These are phyloP conservation scores for Ephydatia muelleri DNA, from an alignment of 37 sponge, comb jelly and placozoan genomes.

Conservation along the genomic window DNA sequence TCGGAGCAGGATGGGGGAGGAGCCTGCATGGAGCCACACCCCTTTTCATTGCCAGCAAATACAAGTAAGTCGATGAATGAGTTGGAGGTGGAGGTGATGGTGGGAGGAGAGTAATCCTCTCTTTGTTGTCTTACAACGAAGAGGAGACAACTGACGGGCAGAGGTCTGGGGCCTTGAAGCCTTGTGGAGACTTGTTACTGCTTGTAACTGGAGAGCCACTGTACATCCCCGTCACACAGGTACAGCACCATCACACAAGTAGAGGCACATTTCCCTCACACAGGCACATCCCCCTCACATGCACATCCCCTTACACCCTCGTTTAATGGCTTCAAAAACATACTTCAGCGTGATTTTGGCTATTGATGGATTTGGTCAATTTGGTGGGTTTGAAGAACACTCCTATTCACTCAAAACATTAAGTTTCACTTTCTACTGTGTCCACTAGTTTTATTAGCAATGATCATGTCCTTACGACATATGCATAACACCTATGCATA, in stretches of 20 bases:
- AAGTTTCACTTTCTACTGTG: no score
- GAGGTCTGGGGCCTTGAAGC: conserved; percentile 52
- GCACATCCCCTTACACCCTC: no score
- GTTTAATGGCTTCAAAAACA: no score
- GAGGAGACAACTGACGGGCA: neutral
- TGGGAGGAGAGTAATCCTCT: neutral
- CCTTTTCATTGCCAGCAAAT: neutral
- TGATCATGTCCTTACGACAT: no score
- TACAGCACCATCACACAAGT: neutral
- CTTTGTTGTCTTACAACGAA: neutral
- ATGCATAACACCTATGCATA: no score
- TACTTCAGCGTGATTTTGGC: no score
- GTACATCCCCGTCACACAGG: conserved; percentile 86
- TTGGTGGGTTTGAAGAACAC: no score
- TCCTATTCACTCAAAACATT: no score
- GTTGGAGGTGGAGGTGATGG: neutral
- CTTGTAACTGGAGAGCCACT: conserved; percentile 73
- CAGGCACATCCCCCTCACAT: no score
- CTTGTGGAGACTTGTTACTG: conserved; percentile 68
- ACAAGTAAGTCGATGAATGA: neutral
- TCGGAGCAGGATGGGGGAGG: neutral
- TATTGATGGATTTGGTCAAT: no score
- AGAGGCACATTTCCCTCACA: no score
- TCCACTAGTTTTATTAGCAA: no score
- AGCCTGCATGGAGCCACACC: neutral